Evolutionary conservation across 2,113 vertebrate genomes (phyloP), one percentile per base, ranked within the genome.

Genomic region (Oriolus oriolus): DNA sequence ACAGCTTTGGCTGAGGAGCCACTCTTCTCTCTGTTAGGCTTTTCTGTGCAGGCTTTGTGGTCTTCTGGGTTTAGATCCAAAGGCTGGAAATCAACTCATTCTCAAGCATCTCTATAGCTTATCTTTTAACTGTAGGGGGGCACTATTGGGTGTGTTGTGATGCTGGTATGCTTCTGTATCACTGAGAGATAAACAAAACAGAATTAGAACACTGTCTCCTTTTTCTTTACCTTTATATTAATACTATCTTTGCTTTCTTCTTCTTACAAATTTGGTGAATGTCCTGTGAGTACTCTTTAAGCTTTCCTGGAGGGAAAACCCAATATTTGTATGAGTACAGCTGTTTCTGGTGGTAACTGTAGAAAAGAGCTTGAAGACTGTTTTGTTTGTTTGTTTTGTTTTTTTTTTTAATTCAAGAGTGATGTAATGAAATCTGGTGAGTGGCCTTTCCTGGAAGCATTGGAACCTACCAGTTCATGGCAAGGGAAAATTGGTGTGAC

Each of bases 271-370:
- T 68, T 78, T 42, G 45, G 4, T 75, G 50, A 64, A 7, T 49
- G 16, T 80, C 27, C 41, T 76, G 20, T 70, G 64, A 87, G 35
- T 87, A 69, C 78, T 78, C 60, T 28, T 52, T 56, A 79, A 64
- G 15, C 18, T 82, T 79, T 84, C 13, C 47, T 20, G 31, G 20
- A 24, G 19, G 26, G 5, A 13, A 39, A 56, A 3, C 2, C 1
- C 41, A 61, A 0, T 63, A 24, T 66, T 79, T 87, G 79, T 44
- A 47, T 78, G 24, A 59, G 12, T 56, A 44, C 21, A 76, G n/a
- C 74, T 75, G 20, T 80, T 91, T 68, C 53, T 95, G 24, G 17
- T 82, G 20, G 49, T 60, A 87, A 78, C 35, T 64, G 30, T 74
- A 69, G 70, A 27, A 66, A 87, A 91, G 30, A 44, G 12, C 30